These are phyloP conservation scores for Dexiosoma caninum DNA, from an alignment of 2,888 invertebrate species.

Conservation along the genomic window DNA sequence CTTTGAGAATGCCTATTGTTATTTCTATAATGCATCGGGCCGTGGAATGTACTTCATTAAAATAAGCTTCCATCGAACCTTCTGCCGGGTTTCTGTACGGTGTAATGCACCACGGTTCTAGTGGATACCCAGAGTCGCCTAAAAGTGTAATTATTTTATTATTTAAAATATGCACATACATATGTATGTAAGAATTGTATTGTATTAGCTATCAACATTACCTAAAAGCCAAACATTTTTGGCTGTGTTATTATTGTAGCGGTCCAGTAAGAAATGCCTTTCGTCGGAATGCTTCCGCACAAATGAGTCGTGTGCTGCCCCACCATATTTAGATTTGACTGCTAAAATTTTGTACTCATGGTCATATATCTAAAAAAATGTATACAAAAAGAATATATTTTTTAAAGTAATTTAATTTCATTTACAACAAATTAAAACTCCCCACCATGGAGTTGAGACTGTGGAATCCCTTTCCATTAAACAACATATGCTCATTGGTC, in stretches of 20 bases:
- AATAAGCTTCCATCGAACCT: constrained; percentile 36
- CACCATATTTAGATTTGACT: constrained; percentile 21
- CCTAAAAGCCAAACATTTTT: too few species aligned
- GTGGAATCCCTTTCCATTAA: constrained; percentile 7
- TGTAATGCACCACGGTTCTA: too few species aligned
- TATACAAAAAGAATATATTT: too few species aligned
- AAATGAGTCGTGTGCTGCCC: too few species aligned
- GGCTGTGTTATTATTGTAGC: neutral
- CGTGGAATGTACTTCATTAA: constrained; percentile 38
- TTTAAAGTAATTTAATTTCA: neutral
- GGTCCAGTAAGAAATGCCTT: neutral
- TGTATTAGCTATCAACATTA: too few species aligned
- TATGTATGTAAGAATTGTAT: neutral
- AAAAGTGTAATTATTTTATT: too few species aligned
- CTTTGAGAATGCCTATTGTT: constrained; percentile 38
- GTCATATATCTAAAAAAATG: neutral
- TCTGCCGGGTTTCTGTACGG: constrained; percentile 32
- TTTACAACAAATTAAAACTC: too few species aligned
- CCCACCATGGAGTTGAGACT: constrained; percentile 17
- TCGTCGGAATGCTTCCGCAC: too few species aligned
- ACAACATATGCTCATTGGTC: neutral
- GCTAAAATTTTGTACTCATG: neutral
- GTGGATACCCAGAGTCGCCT: too few species aligned
- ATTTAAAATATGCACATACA: neutral
- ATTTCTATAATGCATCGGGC: constrained; percentile 45